Evolutionary conservation across 1,140 invertebrate genomes (phyloP), one percentile per base, ranked within the genome.

Genomic region (Temnothorax longispinosus): DNA sequence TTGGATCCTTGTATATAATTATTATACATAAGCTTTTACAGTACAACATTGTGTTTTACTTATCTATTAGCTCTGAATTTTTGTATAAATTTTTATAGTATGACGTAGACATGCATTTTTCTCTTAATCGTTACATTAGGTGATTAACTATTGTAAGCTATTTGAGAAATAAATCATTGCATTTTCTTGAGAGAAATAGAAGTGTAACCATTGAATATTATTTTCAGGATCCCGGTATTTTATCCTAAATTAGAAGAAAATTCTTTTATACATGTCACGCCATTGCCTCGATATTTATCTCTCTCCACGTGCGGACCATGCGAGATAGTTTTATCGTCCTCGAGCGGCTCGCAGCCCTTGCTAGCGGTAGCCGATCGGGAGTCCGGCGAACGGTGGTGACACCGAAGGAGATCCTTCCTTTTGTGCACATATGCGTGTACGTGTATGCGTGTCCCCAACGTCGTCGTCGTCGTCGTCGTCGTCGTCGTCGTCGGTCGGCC

Each of bases 321-420:
- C 27, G 21, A 27, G 27, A 69, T 13, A 71, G 78, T 71, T 54
- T 52, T 81, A 71, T 71, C 44, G 41, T 84, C 2, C 41, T 81
- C 27, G 76, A 74, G 88, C 86, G 87, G 86, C 86, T 92, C 77
- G 78, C 76, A 91, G 87, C 88, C 89, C 87, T 93, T 87, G 88
- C 92, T 94, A 93, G 93, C 91, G 77, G 93, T 92, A 93, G 93
- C 91, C 90, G 91, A 92, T 92, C 87, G 87, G 90, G 87, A 92
- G 92, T 87, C 87, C 72, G 81, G 87, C 90, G 91, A 88, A 60
- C 89, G 90, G 92, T 80, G 87, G 81, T 88, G 88, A 92, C 92
- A 93, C 78, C 72, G 89, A 13, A 74, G 67, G 41, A 92, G 90
- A 91, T 92, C 87, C 86, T 89, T 91, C 87, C 91, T 92, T 89